phyloP scores from a whole-genome alignment of 2,888 invertebrate genomes.

The Macrosoma leucophasiata region DNA sequence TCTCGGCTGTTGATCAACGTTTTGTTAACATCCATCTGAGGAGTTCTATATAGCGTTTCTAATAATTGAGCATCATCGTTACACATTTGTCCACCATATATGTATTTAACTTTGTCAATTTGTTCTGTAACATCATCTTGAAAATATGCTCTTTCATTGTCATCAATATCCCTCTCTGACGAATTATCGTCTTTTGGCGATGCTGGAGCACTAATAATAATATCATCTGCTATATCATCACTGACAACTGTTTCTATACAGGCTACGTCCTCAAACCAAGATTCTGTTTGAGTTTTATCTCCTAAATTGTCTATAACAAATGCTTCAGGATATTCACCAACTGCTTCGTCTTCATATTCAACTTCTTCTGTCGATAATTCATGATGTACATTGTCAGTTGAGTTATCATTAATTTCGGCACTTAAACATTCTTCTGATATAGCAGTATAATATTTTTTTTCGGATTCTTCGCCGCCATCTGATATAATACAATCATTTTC shows the following conservation, averaged over 20 bases:
- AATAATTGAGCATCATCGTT: conserved; percentile 46
- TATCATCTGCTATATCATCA: conserved; percentile 59
- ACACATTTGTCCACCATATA: conserved; percentile 51
- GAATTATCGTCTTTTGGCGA: conserved; percentile 37
- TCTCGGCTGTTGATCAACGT: conserved; percentile 38
- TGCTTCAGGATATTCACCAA: conserved; percentile 33
- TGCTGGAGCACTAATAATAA: conserved; percentile 39
- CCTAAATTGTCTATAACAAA: conserved; percentile 32
- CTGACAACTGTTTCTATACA: conserved; percentile 65
- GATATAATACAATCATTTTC: conserved; percentile 56
- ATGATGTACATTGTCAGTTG: conserved; percentile 2
- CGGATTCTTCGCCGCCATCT: conserved; percentile 45
- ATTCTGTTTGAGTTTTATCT: conserved; percentile 39
- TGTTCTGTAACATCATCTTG: conserved; percentile 35
- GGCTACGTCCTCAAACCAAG: conserved; percentile 65
- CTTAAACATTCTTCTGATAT: conserved; percentile 38
- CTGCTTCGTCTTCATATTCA: conserved; percentile 17
- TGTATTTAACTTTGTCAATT: conserved; percentile 43
- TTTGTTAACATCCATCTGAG: conserved; percentile 58
- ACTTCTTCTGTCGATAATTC: conserved; percentile 19
- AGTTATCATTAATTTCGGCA: conserved; percentile 7
- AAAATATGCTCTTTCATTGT: conserved; percentile 29
- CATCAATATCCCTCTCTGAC: conserved; percentile 29
- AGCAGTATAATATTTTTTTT: conserved; percentile 51
- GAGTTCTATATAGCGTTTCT: conserved; percentile 53